Base-by-base conservation (phyloP, 64 coral and sea anemone genomes). In the Astreopora myriophthalma region DNA sequence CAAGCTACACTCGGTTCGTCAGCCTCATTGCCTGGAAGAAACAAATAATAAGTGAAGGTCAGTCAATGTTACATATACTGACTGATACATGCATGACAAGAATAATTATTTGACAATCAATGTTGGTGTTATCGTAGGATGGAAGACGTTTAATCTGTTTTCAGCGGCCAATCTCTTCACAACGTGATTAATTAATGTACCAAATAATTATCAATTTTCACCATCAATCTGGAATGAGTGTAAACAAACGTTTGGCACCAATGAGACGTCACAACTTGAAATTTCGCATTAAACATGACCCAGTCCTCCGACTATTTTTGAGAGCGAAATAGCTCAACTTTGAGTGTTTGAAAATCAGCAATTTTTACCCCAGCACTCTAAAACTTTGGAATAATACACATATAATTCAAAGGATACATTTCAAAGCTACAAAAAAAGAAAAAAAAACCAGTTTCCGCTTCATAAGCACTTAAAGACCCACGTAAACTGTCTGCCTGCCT, bases 1-100 rank as follows among this genome's bases (percentile, higher is more conserved):
- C 6, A 33, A 16, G 16, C 22, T 84, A 91, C 31, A 84, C 52
- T 51, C 90, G 79, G 44, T 96, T 80, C 23, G 74, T 79, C 26
- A 96, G 71, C 77, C 69, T 88, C 94, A 96, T 96, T 40, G 94
- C 90, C 94, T 96, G 89, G 60, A 86, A 85, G 4, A 92, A 93
- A 76, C 32, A 85, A 10, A 63, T 13, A 86, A 62, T 6, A 24
- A 74, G n/a, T n/a, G n/a, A n/a, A n/a, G n/a, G n/a, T n/a, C n/a
- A n/a, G n/a, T n/a, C n/a, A n/a, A n/a, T n/a, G n/a, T n/a, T n/a
- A n/a, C n/a, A n/a, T n/a, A n/a, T n/a, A n/a, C n/a, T n/a, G n/a
- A n/a, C n/a, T n/a, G n/a, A n/a, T n/a, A n/a, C n/a, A n/a, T n/a
- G n/a, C n/a, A n/a, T n/a, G n/a, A n/a, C n/a, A n/a, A n/a, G n/a